These are phyloP conservation scores for Hydrophis major DNA, from an alignment of 2,797 vertebrate genomes.

Conservation along the genomic window DNA sequence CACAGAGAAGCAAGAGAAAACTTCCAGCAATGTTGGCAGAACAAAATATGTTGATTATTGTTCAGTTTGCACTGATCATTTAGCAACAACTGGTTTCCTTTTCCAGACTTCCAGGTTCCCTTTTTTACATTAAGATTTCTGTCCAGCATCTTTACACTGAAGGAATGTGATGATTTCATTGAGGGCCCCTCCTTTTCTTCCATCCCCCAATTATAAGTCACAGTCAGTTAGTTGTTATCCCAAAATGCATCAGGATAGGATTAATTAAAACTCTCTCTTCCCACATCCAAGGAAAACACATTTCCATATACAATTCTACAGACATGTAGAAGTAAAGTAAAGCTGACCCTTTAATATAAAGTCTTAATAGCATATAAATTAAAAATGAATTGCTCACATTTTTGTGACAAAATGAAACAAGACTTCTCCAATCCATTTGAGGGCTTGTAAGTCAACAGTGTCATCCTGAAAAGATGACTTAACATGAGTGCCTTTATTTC, in stretches of 20 bases:
- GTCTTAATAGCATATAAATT: slow-evolving; percentile 12
- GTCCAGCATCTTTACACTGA: background rate
- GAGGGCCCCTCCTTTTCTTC: background rate
- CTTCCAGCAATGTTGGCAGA: slow-evolving; percentile 10
- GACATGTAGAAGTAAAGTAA: background rate
- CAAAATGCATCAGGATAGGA: background rate
- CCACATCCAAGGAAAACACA: slow-evolving; percentile 12
- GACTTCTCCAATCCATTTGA: too few species aligned
- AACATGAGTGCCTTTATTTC: background rate
- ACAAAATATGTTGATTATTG: background rate
- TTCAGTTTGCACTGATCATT: background rate
- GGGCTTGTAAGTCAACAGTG: background rate
- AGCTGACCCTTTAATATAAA: slow-evolving; percentile 1
- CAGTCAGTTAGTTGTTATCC: background rate
- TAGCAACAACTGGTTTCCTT: background rate
- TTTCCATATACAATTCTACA: background rate
- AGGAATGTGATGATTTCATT: background rate
- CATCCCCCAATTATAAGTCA: background rate
- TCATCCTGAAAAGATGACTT: background rate
- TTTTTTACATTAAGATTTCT: background rate
- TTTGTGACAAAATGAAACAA: background rate
- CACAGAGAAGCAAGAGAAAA: background rate
- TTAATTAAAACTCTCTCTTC: background rate
- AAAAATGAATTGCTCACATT: background rate
- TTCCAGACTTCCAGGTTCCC: background rate